Evolutionary conservation across 2,113 vertebrate genomes (phyloP).

Genomic region (Cnemophilus loriae): DNA sequence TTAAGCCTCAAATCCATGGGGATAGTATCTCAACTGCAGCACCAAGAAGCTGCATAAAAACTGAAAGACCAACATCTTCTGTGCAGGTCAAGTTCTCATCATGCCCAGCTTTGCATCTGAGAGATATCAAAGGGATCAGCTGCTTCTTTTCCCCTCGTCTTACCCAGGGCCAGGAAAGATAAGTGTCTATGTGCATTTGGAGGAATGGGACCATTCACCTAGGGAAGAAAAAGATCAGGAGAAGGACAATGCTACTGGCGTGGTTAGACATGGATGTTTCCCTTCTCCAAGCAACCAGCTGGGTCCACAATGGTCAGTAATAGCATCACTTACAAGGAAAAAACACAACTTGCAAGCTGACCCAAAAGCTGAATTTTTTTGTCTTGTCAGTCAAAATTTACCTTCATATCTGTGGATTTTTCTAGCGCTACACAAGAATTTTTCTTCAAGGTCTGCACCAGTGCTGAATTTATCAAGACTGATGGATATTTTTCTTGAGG

Average conservation of each 20-base stretch:
- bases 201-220: background rate
- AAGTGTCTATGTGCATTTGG: fast-evolving
- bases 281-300: background rate
- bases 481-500: background rate
- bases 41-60: background rate
- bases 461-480: background rate
- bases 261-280: background rate
- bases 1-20: background rate
- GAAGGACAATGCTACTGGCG: background rate
- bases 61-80: background rate
- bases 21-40: background rate
- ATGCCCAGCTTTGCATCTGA: background rate
- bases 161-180: background rate
- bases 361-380: background rate
- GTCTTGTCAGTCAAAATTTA: background rate
- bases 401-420: fast-evolving
- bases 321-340: background rate
- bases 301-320: background rate
- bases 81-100: background rate
- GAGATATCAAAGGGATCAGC: background rate
- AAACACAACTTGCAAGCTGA: background rate
- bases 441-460: background rate
- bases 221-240: background rate
- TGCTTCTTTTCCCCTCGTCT: background rate
- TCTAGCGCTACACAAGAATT: background rate